Base-by-base conservation (phyloP, 2,797 vertebrate genomes). In the Tapera naevia region DNA sequence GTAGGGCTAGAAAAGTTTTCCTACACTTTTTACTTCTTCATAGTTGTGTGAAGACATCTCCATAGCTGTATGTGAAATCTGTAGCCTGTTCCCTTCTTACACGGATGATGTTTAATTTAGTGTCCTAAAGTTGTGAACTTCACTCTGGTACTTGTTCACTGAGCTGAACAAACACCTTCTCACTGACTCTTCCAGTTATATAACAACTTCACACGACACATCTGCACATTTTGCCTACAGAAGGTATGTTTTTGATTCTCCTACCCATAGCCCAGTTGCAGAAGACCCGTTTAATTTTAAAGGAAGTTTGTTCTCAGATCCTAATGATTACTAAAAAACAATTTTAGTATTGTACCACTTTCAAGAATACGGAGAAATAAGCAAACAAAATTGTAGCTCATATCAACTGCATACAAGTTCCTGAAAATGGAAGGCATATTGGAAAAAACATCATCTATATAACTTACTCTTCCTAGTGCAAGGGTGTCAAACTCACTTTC, bases 21-120 rank as follows among this genome's bases (percentile, higher is more conserved):
- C 30, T 67, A 43, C 6, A 4, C 13, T 35, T 79, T 39, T 74
- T 69, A 66, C 21, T 73, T 86, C 23, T 78, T 86, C 54, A 19
- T 5, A 61, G 33, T 10, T 80, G 16, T 60, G 43, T 18, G 58
- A 88, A 86, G 65, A 69, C 17, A 67, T n/a, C 75, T 35, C 41
- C n/a, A 37, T 5, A 76, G 61, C 19, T 87, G 24, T 27, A 69
- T 2, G 5, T 65, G 65, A 60, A 93, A 71, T 81, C 41, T 58
- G 67, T 57, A 80, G 61, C 15, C 54, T 71, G 30, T 7, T 91
- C 41, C 37, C n/a, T 82, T 75, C 62, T 74, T 72, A n/a, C 37
- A 61, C 24, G 67, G 53, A 71, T 58, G n/a, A 90, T 80, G 65
- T 80, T 95, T 93, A 87, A 93, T 93, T 92, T 89, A 94, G 72